These are phyloP conservation scores for Tinea semifulvella DNA, from an alignment of 2,888 invertebrate species.

Conservation along the genomic window DNA sequence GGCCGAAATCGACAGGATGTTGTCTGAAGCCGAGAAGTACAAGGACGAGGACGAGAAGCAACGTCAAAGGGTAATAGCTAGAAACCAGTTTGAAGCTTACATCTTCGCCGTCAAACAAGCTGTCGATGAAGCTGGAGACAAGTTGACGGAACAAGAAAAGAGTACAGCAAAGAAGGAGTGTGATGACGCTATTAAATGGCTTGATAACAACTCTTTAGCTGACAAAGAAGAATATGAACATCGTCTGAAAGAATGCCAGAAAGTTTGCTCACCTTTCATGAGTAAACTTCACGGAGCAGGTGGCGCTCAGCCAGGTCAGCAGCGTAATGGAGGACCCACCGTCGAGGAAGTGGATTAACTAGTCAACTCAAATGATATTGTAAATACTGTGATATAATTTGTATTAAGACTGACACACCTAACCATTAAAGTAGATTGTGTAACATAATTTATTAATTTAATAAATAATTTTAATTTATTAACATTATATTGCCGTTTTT, in stretches of 20 bases:
- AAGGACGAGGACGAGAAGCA: constrained; percentile 71
- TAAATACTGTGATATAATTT: constrained; percentile 8
- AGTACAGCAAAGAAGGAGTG: constrained; percentile 51
- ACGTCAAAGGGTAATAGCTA: constrained; percentile 64
- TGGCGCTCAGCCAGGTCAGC: neutral
- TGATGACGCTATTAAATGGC: constrained; percentile 73
- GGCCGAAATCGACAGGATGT: constrained; percentile 76
- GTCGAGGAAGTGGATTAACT: constrained; percentile 15
- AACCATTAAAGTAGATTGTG: too few relatives aligned
- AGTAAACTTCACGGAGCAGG: constrained; percentile 59
- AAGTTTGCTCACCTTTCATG: constrained; percentile 65
- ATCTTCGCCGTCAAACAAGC: constrained; percentile 9
- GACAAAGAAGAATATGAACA: constrained; percentile 38
- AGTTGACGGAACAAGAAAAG: constrained; percentile 72
- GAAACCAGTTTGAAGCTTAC: constrained; percentile 58
- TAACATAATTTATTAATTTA: too few relatives aligned
- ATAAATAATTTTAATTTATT: too few relatives aligned
- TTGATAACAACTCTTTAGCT: constrained; percentile 69
- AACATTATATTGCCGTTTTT: too few relatives aligned
- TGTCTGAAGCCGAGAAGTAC: constrained; percentile 71
- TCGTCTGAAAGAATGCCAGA: constrained; percentile 67
- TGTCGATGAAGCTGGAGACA: constrained; percentile 65
- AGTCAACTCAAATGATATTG: constrained; percentile 4
- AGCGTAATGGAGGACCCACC: constrained; percentile 9
- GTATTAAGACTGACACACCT: constrained; percentile 3